These are phyloP conservation scores for Thaumatotibia leucotreta DNA, from an alignment of 1,140 invertebrate genomes.

Conservation along the genomic window DNA sequence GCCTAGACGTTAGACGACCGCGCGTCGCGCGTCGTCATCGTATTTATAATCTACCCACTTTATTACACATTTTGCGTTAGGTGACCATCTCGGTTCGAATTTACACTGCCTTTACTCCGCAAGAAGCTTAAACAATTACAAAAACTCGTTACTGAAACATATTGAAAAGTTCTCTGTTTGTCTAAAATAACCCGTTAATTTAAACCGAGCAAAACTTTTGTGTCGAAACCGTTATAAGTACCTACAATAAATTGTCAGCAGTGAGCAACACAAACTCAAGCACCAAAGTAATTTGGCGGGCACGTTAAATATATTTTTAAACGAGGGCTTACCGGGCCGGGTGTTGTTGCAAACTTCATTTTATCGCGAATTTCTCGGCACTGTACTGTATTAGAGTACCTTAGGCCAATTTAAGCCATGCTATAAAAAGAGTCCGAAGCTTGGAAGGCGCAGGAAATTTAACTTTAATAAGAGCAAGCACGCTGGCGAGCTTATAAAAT, in stretches of 20 bases:
- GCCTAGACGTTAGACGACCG: too few relatives aligned
- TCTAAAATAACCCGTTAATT: not conserved
- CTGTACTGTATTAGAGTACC: not conserved
- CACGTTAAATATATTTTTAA: constrained; percentile 9
- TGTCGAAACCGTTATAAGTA: not conserved
- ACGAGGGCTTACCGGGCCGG: not conserved
- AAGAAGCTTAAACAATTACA: not conserved
- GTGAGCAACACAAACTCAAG: not conserved
- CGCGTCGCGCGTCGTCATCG: too few relatives aligned
- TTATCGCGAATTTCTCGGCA: constrained; percentile 5
- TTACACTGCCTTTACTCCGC: too few relatives aligned
- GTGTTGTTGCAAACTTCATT: constrained; percentile 13
- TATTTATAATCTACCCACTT: too few relatives aligned
- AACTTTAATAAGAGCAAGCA: constrained; percentile 51
- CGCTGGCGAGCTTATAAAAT: constrained; percentile 20
- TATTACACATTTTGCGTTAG: too few relatives aligned
- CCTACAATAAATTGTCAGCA: not conserved
- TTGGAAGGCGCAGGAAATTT: constrained; percentile 35
- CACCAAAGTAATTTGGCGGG: constrained; percentile 3
- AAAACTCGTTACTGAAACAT: not conserved
- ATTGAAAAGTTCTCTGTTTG: not conserved
- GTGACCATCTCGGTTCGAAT: too few relatives aligned
- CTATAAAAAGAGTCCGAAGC: constrained; percentile 16
- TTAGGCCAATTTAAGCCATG: constrained; percentile 3
- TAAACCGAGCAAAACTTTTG: not conserved